phyloP scores from a whole-genome alignment of 2,797 vertebrate species.

The Protonibea diacanthus region DNA sequence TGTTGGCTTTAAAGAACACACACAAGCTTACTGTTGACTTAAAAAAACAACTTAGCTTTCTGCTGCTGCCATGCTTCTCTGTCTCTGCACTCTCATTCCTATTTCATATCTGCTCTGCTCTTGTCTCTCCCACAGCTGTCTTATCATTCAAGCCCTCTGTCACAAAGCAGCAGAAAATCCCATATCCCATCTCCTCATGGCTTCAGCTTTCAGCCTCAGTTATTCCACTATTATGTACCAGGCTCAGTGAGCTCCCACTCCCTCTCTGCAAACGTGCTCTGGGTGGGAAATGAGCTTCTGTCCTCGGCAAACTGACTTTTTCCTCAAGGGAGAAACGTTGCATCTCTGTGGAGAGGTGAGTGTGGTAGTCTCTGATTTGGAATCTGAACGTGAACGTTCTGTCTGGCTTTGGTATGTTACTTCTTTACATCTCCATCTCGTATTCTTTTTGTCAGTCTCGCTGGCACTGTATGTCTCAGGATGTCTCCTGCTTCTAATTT shows the following conservation, averaged over 20 bases:
- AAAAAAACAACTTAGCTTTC: slow-evolving; percentile 15
- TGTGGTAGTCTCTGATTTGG: slow-evolving; percentile 33
- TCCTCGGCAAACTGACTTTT: slow-evolving; percentile 31
- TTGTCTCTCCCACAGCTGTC: slow-evolving; percentile 55
- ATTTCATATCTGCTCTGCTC: slow-evolving; percentile 51
- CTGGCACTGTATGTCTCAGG: neutral
- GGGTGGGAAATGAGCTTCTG: slow-evolving; percentile 47
- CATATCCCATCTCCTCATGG: slow-evolving; percentile 63
- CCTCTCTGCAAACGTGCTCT: slow-evolving; percentile 47
- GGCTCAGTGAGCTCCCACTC: slow-evolving; percentile 50
- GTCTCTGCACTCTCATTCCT: slow-evolving; percentile 8
- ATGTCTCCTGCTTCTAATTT: too few species aligned
- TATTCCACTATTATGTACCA: slow-evolving; percentile 65
- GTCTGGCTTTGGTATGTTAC: slow-evolving; percentile 15
- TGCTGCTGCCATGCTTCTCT: slow-evolving; percentile 2
- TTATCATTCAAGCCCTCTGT: slow-evolving; percentile 60
- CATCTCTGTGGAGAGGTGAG: slow-evolving; percentile 42
- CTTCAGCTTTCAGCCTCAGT: slow-evolving; percentile 66
- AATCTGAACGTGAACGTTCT: slow-evolving; percentile 11
- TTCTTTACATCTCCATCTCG: slow-evolving; percentile 32
- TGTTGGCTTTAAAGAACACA: slow-evolving; percentile 9
- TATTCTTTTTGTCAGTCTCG: neutral
- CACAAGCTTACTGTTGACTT: slow-evolving; percentile 26
- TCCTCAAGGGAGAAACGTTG: slow-evolving; percentile 45
- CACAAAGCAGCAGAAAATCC: slow-evolving; percentile 66